Evolutionary conservation across 1,140 invertebrate genomes (phyloP).

Genomic region (Antheraea pernyi): DNA sequence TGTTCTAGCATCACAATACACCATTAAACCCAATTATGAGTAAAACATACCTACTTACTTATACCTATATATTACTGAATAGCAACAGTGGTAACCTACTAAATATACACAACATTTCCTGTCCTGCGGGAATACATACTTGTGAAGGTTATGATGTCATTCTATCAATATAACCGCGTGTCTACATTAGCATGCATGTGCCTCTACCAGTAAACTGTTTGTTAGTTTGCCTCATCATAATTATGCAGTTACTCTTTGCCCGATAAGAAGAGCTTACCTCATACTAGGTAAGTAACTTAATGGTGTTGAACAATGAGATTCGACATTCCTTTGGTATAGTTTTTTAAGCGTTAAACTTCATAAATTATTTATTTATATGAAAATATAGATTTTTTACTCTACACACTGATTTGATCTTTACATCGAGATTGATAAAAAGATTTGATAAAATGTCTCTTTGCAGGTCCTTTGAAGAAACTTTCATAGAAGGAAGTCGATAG

Average conservation of each 20-base stretch:
- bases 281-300: slow-evolving; percentile 2
- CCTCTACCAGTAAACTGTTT: slow-evolving; percentile 1
- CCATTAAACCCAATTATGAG: background rate
- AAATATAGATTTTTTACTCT: no score
- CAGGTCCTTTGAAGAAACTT: no score
- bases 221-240: background rate
- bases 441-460: no score
- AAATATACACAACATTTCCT: slow-evolving; percentile 21
- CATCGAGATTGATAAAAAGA: no score
- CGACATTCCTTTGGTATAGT: background rate
- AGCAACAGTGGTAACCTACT: background rate
- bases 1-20: background rate
- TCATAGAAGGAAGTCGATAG: no score
- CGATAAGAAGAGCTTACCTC: slow-evolving; percentile 18
- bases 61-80: background rate
- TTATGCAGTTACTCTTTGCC: slow-evolving; percentile 2
- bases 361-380: no score
- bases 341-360: background rate
- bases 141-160: slow-evolving; percentile 33
- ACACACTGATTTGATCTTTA: no score
- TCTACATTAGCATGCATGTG: background rate
- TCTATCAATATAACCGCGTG: background rate
- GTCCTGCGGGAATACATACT: slow-evolving; percentile 30
- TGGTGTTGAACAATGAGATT: background rate
- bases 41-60: background rate